Evolutionary conservation across 2,797 vertebrate genomes (phyloP), one percentile per base, ranked within the genome.

Genomic region (Hozukius guyotensis): DNA sequence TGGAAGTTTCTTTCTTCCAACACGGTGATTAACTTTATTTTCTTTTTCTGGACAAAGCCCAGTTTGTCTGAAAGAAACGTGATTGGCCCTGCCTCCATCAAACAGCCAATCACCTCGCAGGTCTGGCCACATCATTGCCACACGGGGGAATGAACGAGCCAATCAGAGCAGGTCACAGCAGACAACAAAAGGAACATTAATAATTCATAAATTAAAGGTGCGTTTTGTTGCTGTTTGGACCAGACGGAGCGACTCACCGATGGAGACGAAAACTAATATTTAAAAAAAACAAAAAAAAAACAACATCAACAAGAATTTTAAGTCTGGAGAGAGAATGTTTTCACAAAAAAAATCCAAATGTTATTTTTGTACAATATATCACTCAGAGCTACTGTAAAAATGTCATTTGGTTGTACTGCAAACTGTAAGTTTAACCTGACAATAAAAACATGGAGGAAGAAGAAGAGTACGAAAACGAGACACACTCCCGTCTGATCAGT

Each of bases 341-440:
- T 97, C 96, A 97, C 96, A 97, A 95, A 69, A 97, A 96, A 97
- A 96, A 34, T 96, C 32, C 95, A 98, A 97, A 98, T 97, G 96
- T 97, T 98, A 97, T 98, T 98, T 98, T 97, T 98, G 96, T 97
- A 97, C 97, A 97, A 97, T 97, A 96, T 97, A 97, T 97, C 97
- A 97, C 96, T 95, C 96, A 97, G 96, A 84, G 96, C 95, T 96
- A 96, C 96, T 97, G 95, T 96, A 93, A 96, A 95, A 95, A 95
- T 96, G 97, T 97, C 93, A 96, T 97, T 97, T 97, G 96, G 96
- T 96, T 98, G 96, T 97, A 96, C 96, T 97, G 96, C 96, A 96
- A 96, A 96, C 96, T 97, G 96, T 97, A 97, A 97, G 96, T 97
- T 97, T 97, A 97, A 97, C 96, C 96, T 97, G 96, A 97, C 96